Base-by-base conservation (phyloP, 1,140 invertebrate species). In the Dufourea novaeangliae region DNA sequence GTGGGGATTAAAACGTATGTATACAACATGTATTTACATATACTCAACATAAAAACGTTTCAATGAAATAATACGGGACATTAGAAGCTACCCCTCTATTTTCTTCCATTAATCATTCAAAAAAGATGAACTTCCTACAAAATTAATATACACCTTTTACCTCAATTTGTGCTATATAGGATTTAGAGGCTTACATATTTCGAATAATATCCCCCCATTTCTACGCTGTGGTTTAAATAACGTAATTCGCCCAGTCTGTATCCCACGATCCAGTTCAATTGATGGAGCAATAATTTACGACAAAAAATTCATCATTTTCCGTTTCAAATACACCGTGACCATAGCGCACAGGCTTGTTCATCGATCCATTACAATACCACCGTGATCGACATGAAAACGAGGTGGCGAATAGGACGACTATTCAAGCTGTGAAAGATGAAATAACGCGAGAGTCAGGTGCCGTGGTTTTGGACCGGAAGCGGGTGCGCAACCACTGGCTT, bases 381-480 rank as follows among this genome's bases (percentile, higher is more conserved):
- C 72, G 66, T 41, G 70, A 79, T 70, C 64, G 69, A 57, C 37
- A 27, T 59, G 76, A 32, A 70, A 80, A 64, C 64, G 61, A 52
- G 20, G 17, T 22, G 54, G 39, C 29, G 64, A 75, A 63, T 41
- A 37, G 32, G 46, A 44, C 25, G 56, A 50, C 59, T n/a, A 69
- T 63, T 83, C 78, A 70, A 56, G 50, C 34, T 32, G 73, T 59
- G 66, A 76, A 61, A 62, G 54, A 64, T 63, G 74, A 84, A 81
- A 78, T 78, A 72, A 84, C 79, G 46, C 74, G 68, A 37, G 64
- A 61, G 27, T 59, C 62, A 63, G 54, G 46, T 62, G 46, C 52
- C 57, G 78, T 59, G 73, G 64, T 76, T 79, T 85, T 52, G 57
- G 61, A 68, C 61, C 76, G 83, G 77, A 85, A 84, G 22, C 72